phyloP scores from a whole-genome alignment of 2,113 vertebrate genomes.

The Irena cyanogastra region DNA sequence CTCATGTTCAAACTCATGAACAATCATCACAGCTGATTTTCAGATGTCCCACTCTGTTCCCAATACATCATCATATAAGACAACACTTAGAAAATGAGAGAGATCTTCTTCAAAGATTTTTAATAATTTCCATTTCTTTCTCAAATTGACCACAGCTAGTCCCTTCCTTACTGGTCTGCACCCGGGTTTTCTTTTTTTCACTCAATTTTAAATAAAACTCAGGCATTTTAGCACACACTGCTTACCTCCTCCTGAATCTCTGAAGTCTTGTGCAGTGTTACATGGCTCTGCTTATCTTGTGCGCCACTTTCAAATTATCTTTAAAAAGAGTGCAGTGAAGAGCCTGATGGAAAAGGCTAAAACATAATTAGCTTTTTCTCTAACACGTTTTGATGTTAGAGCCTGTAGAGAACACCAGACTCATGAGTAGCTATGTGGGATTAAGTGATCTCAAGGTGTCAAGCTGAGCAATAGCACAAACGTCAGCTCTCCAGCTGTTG shows the following conservation, averaged over 20 bases:
- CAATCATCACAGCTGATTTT: not conserved
- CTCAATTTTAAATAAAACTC: not conserved
- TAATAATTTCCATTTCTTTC: not conserved
- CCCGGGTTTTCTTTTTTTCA: not conserved
- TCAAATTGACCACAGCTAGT: not conserved
- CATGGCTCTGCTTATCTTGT: not conserved
- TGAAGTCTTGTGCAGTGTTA: not conserved
- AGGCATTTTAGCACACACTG: not conserved
- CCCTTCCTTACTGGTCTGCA: not conserved
- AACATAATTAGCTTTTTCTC: not conserved
- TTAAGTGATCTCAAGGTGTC: not conserved
- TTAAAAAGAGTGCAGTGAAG: not conserved
- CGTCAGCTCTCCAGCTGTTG: not conserved
- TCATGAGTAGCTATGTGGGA: not conserved
- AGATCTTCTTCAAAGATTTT: not conserved
- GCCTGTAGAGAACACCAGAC: not conserved
- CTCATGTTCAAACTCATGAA: not conserved
- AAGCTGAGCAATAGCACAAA: not conserved
- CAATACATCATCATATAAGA: not conserved
- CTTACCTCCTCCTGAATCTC: not conserved
- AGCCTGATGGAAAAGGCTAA: not conserved
- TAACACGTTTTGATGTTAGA: not conserved
- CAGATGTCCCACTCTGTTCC: not conserved
- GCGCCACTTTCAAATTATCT: not conserved
- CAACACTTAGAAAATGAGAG: not conserved